phyloP scores from a whole-genome alignment of 37 sponge, comb jelly and placozoan genomes.

The Chondrilla cf. caribensis region DNA sequence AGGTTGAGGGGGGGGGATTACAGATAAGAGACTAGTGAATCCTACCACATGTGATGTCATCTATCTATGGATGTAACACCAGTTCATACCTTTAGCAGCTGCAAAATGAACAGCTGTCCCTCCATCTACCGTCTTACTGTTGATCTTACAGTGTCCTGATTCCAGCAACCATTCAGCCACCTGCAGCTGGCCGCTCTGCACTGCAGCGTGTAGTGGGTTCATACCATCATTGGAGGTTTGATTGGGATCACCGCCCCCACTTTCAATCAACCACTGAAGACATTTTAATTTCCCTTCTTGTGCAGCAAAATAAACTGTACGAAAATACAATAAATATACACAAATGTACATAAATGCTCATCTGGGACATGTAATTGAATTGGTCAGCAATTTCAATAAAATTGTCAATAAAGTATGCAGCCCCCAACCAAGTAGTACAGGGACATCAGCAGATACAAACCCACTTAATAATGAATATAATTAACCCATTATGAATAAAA shows the following conservation, averaged over 20 bases:
- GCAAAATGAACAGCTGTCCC: slow-evolving; percentile 94
- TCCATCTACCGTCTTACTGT: slow-evolving; percentile 71
- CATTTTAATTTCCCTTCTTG: slow-evolving; percentile 88
- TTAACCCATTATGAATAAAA: slow-evolving; percentile 9
- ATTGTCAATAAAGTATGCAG: too few species aligned
- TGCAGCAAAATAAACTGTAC: slow-evolving; percentile 84
- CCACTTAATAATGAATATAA: neutral
- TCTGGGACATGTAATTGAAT: too few species aligned
- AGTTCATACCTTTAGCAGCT: slow-evolving; percentile 93
- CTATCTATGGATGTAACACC: too few species aligned
- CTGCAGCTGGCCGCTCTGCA: slow-evolving; percentile 73
- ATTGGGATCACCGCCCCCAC: slow-evolving; percentile 49
- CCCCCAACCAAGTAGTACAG: neutral
- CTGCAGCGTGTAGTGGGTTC: slow-evolving; percentile 89
- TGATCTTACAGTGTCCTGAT: slow-evolving; percentile 55
- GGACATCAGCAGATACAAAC: neutral
- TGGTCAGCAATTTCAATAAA: too few species aligned
- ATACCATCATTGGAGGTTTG: slow-evolving; percentile 78
- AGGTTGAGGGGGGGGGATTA: too few species aligned
- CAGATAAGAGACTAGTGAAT: too few species aligned
- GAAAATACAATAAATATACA: neutral
- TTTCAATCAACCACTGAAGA: slow-evolving; percentile 69
- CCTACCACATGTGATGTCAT: too few species aligned
- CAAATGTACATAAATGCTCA: too few species aligned
- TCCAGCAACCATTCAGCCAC: slow-evolving; percentile 79